These are phyloP conservation scores for Hirtodrosophila cameraria DNA, from an alignment of 2,888 invertebrate genomes.

Conservation along the genomic window DNA sequence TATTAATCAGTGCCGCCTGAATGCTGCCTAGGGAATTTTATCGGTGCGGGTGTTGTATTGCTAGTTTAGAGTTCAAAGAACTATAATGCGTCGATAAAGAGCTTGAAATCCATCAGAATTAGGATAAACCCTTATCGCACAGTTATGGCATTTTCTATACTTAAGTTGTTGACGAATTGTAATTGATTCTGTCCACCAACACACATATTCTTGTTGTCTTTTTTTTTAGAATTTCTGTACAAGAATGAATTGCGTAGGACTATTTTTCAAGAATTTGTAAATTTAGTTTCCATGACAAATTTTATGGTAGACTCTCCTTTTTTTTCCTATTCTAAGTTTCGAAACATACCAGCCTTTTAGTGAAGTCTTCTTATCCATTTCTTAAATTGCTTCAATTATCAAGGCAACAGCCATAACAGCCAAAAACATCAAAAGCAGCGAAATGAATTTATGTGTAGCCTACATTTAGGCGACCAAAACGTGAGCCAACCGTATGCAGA, in stretches of 20 bases:
- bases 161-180: no score
- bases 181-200: no score
- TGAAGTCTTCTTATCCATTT: conserved; percentile 21
- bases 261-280: no score
- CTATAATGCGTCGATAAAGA: conserved; percentile 16
- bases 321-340: no score
- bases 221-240: no score
- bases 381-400: conserved; percentile 62
- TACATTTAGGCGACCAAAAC: conserved; percentile 59
- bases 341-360: conserved; percentile 23
- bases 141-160: no score
- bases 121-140: no score
- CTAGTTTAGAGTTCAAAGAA: conserved; percentile 32
- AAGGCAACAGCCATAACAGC: conserved; percentile 49
- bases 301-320: no score
- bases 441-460: conserved; percentile 68
- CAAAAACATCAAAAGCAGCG: conserved; percentile 56
- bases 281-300: no score
- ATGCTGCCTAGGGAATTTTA: conserved; percentile 35
- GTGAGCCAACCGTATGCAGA: conserved; percentile 22
- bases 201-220: no score
- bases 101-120: not conserved
- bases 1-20: conserved; percentile 72
- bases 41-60: not conserved
- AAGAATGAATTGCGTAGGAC: no score